Conservation (phyloP, 2,797 vertebrate species). For the Rhynchonycteris naso region DNA sequence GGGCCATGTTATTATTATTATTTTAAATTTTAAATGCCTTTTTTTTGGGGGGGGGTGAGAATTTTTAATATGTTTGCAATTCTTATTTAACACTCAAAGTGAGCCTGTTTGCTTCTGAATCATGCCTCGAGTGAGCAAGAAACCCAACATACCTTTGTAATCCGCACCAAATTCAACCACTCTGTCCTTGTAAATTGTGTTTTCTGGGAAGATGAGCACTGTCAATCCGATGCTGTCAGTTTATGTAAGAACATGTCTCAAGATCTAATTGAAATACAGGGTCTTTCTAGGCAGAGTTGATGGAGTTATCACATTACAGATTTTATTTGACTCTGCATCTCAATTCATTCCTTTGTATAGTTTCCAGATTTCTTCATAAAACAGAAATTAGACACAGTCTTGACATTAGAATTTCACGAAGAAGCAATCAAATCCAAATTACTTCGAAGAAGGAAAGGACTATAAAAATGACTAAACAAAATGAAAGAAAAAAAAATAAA, state of each 20-base stretch:
- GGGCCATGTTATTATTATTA: conserved; percentile 63
- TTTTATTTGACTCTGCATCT: conserved; percentile 78
- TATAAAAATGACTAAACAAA: conserved; percentile 79
- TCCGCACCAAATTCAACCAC: not conserved
- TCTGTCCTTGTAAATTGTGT: conserved; percentile 67
- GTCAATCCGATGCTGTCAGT: conserved; percentile 77
- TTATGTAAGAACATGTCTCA: conserved; percentile 76
- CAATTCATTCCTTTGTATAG: conserved; percentile 78
- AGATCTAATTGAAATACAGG: conserved; percentile 79
- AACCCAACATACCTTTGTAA: not conserved
- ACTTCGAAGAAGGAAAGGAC: conserved; percentile 78
- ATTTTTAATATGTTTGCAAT: conserved; percentile 57
- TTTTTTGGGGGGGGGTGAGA: conserved; percentile 18
- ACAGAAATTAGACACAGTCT: conserved; percentile 81
- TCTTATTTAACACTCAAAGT: not conserved
- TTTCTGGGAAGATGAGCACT: conserved; percentile 72
- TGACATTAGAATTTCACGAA: conserved; percentile 82
- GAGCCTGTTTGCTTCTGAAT: not conserved
- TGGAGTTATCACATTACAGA: conserved; percentile 79
- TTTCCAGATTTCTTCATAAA: conserved; percentile 83
- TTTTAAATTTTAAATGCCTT: conserved; percentile 71
- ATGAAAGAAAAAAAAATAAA: conserved; percentile 61
- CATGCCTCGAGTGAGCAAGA: not conserved
- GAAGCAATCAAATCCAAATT: conserved; percentile 82
- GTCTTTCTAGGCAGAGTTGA: conserved; percentile 78